Conservation (phyloP, 2,797 vertebrate genomes). For the Aulostomus chinensis region DNA sequence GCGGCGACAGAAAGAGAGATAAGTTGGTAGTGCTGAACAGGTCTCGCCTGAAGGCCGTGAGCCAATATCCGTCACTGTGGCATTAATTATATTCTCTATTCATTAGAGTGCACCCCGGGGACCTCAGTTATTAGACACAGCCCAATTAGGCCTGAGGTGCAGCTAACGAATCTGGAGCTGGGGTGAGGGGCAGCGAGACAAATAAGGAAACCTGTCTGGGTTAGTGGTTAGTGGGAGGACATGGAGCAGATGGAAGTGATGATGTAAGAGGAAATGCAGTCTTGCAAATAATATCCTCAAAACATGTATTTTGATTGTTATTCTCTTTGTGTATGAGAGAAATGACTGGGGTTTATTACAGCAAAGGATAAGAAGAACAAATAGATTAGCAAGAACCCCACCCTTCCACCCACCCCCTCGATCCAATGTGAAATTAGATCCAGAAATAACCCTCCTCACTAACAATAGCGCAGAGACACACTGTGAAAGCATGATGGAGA, state of each 20-base stretch:
- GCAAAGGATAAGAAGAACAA: slow-evolving; percentile 14
- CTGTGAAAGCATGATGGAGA: slow-evolving; percentile 13
- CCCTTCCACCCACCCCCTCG: no score
- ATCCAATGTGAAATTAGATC: no score
- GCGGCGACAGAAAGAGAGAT: slow-evolving; percentile 38
- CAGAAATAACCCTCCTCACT: slow-evolving; percentile 19
- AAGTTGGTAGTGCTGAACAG: slow-evolving; percentile 62
- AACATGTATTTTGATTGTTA: slow-evolving; percentile 25
- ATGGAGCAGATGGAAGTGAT: slow-evolving; percentile 43
- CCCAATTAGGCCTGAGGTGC: slow-evolving; percentile 77
- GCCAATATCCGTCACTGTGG: slow-evolving; percentile 73
- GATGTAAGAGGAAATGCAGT: slow-evolving; percentile 50
- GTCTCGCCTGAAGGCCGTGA: slow-evolving; percentile 54
- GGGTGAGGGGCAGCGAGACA: slow-evolving; percentile 53
- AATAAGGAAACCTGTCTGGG: slow-evolving; percentile 46
- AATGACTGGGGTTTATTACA: neutral
- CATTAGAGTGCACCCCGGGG: slow-evolving; percentile 69
- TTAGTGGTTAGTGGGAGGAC: slow-evolving; percentile 28
- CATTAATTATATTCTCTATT: slow-evolving; percentile 82
- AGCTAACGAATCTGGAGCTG: slow-evolving; percentile 62
- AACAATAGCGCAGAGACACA: neutral
- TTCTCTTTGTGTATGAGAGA: slow-evolving; percentile 10
- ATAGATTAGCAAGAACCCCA: slow-evolving; percentile 6
- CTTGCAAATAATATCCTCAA: slow-evolving; percentile 32
- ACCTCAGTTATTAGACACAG: slow-evolving; percentile 73